phyloP scores from a whole-genome alignment of 1,140 invertebrate species.

The Hycleus phaleratus region DNA sequence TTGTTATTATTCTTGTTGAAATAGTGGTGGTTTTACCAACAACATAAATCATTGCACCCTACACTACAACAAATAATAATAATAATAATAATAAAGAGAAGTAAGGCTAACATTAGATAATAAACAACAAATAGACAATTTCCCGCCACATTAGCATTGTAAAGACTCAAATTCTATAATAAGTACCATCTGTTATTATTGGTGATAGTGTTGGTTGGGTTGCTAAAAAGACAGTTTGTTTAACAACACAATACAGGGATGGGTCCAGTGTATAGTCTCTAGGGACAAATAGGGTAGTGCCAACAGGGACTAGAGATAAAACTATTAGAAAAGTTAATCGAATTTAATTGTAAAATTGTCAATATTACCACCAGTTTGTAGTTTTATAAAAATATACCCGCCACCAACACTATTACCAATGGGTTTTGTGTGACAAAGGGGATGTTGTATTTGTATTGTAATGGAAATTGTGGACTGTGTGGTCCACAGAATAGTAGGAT shows the following conservation, averaged over 20 bases:
- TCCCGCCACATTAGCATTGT: slow-evolving; percentile 35
- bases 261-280: not conserved
- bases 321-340: no score
- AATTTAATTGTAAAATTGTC: no score
- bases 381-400: no score
- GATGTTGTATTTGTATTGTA: slow-evolving; percentile 10
- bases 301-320: no score
- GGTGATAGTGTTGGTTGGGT: no score
- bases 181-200: slow-evolving; percentile 36
- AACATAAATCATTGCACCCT: slow-evolving; percentile 29
- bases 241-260: slow-evolving; percentile 11
- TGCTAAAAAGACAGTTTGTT: slow-evolving; percentile 25
- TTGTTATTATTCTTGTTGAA: not conserved
- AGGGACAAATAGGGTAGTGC: not conserved
- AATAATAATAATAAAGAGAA: slow-evolving; percentile 20
- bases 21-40: no score
- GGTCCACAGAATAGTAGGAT: slow-evolving; percentile 15
- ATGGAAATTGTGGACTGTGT: slow-evolving; percentile 18
- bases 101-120: slow-evolving; percentile 4
- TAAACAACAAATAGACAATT: slow-evolving; percentile 33
- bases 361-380: no score
- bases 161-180: slow-evolving; percentile 24
- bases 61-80: not conserved
- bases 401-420: no score
- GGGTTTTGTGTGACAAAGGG: slow-evolving; percentile 6